phyloP scores from a whole-genome alignment of 2,113 vertebrate genomes.

The Conger conger region DNA sequence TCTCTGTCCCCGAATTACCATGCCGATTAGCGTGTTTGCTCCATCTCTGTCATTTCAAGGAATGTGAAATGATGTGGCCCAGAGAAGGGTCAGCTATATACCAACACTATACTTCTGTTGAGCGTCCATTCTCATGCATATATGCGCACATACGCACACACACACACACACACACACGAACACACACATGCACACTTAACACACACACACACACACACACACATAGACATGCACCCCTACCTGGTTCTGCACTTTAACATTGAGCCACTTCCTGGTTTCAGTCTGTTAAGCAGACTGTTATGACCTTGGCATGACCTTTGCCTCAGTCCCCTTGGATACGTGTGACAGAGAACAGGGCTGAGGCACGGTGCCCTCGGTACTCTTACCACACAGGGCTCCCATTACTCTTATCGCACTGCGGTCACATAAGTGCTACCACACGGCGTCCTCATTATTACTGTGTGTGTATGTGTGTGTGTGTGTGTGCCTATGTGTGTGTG shows the following conservation, averaged over 20 bases:
- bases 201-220: neutral
- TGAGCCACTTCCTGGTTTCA: neutral
- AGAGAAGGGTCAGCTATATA: neutral
- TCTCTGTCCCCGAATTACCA: slow-evolving; percentile 12
- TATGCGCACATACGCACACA: neutral
- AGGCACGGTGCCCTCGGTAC: neutral
- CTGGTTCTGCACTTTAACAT: neutral
- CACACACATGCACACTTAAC: too few species aligned
- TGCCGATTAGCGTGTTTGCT: slow-evolving; percentile 9
- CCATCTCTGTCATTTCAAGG: neutral
- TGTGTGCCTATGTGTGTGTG: neutral
- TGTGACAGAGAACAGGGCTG: neutral
- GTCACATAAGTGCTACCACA: neutral
- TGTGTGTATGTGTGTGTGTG: slow-evolving; percentile 25
- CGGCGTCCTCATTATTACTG: neutral
- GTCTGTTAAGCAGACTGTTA: neutral
- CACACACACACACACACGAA: neutral
- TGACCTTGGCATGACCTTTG: neutral
- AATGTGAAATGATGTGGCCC: neutral
- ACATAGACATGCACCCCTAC: neutral
- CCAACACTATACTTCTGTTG: neutral
- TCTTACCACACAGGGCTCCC: neutral
- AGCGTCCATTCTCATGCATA: neutral
- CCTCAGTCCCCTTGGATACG: neutral
- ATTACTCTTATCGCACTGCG: neutral